Percentiles rank a stretch among this genome's conserved stretches.
These are phyloP conservation scores for Papilio dardanus DNA, from an alignment of 1,140 invertebrate species.

Conservation along the genomic window DNA sequence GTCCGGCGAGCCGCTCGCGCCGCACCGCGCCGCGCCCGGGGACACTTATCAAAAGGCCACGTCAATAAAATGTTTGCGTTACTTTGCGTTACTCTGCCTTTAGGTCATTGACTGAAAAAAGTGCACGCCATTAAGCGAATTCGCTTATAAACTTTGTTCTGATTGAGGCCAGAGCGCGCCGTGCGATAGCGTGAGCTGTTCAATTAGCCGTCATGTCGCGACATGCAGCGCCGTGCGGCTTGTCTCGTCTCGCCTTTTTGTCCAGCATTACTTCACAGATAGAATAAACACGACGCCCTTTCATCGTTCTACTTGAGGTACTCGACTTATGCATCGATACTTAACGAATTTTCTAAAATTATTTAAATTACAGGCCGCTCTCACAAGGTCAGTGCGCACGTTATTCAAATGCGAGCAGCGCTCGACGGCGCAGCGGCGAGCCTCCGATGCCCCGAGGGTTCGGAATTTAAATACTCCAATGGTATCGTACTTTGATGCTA, in stretches of 20 bases:
- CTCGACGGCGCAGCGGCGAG: not conserved
- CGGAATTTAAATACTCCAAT: conserved; percentile 65
- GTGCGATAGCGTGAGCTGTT: conserved; percentile 71
- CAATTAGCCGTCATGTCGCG: conserved; percentile 76
- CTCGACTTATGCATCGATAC: not conserved
- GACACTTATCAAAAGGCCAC: conserved; percentile 16
- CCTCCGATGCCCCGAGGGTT: conserved; percentile 47
- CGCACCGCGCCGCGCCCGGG: not conserved
- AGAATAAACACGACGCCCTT: conserved; percentile 65
- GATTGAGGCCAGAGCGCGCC: conserved; percentile 60
- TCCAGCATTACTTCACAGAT: conserved; percentile 70
- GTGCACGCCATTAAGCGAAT: conserved; percentile 61
- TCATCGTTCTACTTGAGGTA: conserved; percentile 45
- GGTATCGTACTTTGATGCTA: conserved; percentile 45
- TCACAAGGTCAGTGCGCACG: conserved; percentile 44
- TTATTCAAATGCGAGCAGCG: conserved; percentile 44
- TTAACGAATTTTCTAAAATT: conserved; percentile 41
- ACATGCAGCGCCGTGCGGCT: conserved; percentile 52
- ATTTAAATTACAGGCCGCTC: conserved; percentile 31
- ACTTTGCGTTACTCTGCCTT: conserved; percentile 30
- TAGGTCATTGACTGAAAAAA: conserved; percentile 54
- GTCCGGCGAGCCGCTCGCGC: not conserved
- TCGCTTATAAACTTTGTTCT: conserved; percentile 67
- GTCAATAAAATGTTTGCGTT: conserved; percentile 37
- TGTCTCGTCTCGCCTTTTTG: conserved; percentile 70